A percentile compares a stretch with the other conserved stretches of the same genome.
phyloP scores from a whole-genome alignment of 2,797 vertebrate species.

The Acipenser oxyrinchus region DNA sequence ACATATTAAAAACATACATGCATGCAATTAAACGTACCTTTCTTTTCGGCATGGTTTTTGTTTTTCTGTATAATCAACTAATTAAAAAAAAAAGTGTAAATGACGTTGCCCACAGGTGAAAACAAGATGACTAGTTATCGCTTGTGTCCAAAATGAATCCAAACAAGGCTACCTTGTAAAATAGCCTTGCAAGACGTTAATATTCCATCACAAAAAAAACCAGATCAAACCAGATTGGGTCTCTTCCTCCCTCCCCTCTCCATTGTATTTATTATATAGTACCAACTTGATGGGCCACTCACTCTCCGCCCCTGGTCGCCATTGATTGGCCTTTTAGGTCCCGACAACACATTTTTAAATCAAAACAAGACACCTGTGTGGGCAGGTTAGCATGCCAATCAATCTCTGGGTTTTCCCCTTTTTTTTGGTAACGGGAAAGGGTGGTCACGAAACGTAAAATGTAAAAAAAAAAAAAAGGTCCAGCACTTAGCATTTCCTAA shows the following conservation, averaged over 20 bases:
- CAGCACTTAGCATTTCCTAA: background rate
- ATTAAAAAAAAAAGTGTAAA: conserved; percentile 8
- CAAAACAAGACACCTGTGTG: conserved; percentile 65
- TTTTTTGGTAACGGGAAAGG: conserved; percentile 17
- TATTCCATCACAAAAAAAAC: conserved; percentile 51
- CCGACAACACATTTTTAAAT: conserved; percentile 59
- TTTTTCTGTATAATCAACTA: conserved; percentile 8
- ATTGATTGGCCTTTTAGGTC: conserved; percentile 56
- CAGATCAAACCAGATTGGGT: conserved; percentile 74
- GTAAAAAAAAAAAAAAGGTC: conserved; percentile 9
- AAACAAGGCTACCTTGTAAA: conserved; percentile 46
- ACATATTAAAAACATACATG: conserved; percentile 7
- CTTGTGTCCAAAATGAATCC: conserved; percentile 47
- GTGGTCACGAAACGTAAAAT: conserved; percentile 1
- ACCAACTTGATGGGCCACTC: conserved; percentile 46
- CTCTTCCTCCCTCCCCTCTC: conserved; percentile 40
- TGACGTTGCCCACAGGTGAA: background rate
- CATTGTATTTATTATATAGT: conserved; percentile 51
- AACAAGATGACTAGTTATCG: background rate
- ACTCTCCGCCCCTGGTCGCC: conserved; percentile 46
- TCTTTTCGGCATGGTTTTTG: conserved; percentile 54
- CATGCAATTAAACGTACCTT: conserved; percentile 48
- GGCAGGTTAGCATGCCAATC: conserved; percentile 60
- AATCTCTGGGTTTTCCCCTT: conserved; percentile 27
- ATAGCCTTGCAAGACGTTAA: conserved; percentile 48